A percentile compares a stretch with the other conserved stretches of the same genome.
Conservation (phyloP, 2,113 vertebrate species). For the Myocastor coypus region DNA sequence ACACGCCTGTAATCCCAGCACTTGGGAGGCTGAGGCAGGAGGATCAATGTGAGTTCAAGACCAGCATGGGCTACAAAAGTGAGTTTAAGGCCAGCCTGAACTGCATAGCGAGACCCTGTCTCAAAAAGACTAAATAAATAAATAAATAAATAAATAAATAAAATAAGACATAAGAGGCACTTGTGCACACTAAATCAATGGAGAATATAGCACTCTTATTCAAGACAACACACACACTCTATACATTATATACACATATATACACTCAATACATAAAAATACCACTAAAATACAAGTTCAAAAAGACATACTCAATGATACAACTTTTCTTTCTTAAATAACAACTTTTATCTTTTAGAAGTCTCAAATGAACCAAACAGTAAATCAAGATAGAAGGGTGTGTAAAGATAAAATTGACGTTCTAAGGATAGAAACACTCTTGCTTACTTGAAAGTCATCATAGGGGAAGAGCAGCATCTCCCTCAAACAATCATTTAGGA, state of each 20-base stretch:
- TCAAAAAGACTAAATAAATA: too few relatives aligned
- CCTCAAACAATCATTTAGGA: constrained; percentile 95
- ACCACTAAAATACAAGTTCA: constrained; percentile 10
- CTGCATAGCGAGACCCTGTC: too few relatives aligned
- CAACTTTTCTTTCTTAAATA: constrained; percentile 26
- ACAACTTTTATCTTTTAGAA: constrained; percentile 10
- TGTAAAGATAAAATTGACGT: neutral
- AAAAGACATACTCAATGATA: neutral
- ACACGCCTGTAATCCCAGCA: too few relatives aligned
- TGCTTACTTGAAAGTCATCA: constrained; percentile 96
- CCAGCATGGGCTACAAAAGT: too few relatives aligned
- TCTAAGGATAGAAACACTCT: neutral
- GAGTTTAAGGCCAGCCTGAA: too few relatives aligned
- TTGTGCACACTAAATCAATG: neutral
- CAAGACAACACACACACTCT: neutral
- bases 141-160: too few relatives aligned
- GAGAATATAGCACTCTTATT: neutral
- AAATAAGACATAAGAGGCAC: too few relatives aligned
- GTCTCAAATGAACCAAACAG: neutral
- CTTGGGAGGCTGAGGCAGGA: too few relatives aligned
- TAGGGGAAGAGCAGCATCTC: constrained; percentile 98
- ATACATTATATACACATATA: neutral
- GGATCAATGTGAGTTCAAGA: too few relatives aligned
- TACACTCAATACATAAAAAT: neutral
- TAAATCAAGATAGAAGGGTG: neutral